These are phyloP conservation scores for Dendrocincla tyrannina DNA, from an alignment of 2,797 vertebrate genomes.

Conservation along the genomic window DNA sequence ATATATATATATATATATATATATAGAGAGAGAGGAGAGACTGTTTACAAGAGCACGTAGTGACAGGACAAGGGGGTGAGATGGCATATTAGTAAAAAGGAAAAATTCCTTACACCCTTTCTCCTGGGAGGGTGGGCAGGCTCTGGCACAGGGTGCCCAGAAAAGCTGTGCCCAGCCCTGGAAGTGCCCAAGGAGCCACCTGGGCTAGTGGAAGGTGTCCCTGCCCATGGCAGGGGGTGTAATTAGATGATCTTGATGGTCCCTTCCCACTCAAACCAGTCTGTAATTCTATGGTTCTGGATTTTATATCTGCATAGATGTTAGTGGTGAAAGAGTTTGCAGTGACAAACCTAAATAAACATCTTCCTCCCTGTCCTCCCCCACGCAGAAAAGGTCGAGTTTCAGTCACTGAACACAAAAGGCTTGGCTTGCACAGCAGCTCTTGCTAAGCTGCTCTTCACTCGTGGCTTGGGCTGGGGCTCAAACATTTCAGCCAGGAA, in stretches of 20 bases:
- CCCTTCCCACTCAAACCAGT: not conserved
- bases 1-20: not conserved
- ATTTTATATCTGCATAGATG: not conserved
- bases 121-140: not conserved
- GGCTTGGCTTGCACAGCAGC: not conserved
- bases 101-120: not conserved
- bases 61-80: not conserved
- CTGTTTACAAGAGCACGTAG: not conserved
- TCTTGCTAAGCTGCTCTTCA: not conserved
- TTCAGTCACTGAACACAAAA: not conserved
- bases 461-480: not conserved
- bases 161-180: not conserved
- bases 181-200: accelerated
- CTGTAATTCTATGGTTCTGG: not conserved
- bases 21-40: not conserved
- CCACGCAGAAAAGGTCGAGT: not conserved
- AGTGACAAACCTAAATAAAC: not conserved
- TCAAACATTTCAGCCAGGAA: not conserved
- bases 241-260: not conserved
- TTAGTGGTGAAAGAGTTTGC: not conserved
- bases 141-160: not conserved
- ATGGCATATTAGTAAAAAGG: not conserved
- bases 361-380: not conserved
- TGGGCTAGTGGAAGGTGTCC: not conserved
- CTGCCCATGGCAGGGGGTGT: not conserved